Base-by-base conservation (phyloP, 2,888 invertebrate genomes). In the Idaea aversata region DNA sequence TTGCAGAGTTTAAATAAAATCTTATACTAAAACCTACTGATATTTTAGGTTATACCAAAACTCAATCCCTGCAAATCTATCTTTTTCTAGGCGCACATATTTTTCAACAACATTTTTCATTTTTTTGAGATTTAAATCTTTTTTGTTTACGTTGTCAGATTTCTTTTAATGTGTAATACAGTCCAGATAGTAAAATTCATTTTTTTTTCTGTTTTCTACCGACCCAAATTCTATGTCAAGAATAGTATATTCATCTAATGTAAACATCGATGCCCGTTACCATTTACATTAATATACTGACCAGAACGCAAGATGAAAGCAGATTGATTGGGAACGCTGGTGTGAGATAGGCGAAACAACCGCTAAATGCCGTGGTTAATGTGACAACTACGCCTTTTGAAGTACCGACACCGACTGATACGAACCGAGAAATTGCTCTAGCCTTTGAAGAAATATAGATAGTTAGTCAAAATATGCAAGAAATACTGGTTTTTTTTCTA, bases 341-440 rank as follows among this genome's bases (percentile, higher is more conserved):
- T 47, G 47, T 47, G 47, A 47, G 47, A 47, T 47, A 47, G 47
- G 47, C 47, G 47, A 47, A 47, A 5, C 47, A 47, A 47, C 47
- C 47, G 47, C 47, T 47, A 47, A 47, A 47, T 47, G 47, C 47
- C 47, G 47, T 47, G 47, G 47, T 47, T 47, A 47, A 47, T 47
- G 47, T 47, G 47, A 47, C 47, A 47, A 47, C 47, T 47, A 47
- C 13, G 47, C 47, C 47, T 47, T 47, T 47, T 47, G 10, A 47
- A 47, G 47, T 47, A 47, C 47, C 47, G 47, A 47, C 47, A 47
- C 47, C 47, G 47, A 47, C 47, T 13, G 47, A 47, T 47, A 13
- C 47, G 47, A 47, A 47, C 47, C 47, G 10, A 47, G 47, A 47
- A 47, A 47, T 47, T 47, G 6, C 13, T 47, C 47, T 6, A 3